Conservation (phyloP, 2,888 invertebrate species). For the Meta bourneti region DNA sequence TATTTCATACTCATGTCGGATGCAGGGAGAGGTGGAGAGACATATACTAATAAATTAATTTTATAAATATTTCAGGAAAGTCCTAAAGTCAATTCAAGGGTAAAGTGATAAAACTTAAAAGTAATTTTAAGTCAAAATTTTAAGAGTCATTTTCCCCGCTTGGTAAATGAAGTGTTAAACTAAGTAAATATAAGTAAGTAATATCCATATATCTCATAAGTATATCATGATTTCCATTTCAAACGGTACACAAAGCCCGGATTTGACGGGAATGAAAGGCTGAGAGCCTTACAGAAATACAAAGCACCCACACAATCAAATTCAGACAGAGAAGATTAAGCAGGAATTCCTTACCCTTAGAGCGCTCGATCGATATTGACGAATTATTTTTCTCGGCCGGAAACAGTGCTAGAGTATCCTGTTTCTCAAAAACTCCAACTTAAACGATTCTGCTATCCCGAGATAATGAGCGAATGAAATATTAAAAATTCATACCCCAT, state of each 20-base stretch:
- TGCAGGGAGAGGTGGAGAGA: too few species aligned
- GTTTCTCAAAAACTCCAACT: neutral
- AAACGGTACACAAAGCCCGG: neutral
- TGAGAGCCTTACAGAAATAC: neutral
- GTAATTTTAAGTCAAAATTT: too few species aligned
- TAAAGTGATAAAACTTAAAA: too few species aligned
- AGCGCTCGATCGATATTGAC: neutral
- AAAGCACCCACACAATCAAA: neutral
- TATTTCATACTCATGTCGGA: too few species aligned
- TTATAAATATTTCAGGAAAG: too few species aligned
- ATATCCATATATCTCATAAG: too few species aligned
- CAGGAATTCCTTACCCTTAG: neutral
- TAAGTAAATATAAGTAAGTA: too few species aligned
- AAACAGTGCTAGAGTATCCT: neutral
- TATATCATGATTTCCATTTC: too few species aligned
- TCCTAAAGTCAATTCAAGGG: too few species aligned
- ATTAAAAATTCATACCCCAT: constrained; percentile 61
- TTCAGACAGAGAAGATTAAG: neutral
- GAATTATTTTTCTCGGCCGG: neutral
- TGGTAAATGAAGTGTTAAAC: too few species aligned
- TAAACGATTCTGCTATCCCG: constrained; percentile 7
- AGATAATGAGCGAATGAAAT: constrained; percentile 50
- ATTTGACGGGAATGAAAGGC: neutral
- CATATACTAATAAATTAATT: too few species aligned
- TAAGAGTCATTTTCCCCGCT: too few species aligned